A percentile compares a stretch with the other conserved stretches of the same genome.
These are phyloP conservation scores for Scolopax mira DNA, from an alignment of 2,113 vertebrate genomes.

Conservation along the genomic window DNA sequence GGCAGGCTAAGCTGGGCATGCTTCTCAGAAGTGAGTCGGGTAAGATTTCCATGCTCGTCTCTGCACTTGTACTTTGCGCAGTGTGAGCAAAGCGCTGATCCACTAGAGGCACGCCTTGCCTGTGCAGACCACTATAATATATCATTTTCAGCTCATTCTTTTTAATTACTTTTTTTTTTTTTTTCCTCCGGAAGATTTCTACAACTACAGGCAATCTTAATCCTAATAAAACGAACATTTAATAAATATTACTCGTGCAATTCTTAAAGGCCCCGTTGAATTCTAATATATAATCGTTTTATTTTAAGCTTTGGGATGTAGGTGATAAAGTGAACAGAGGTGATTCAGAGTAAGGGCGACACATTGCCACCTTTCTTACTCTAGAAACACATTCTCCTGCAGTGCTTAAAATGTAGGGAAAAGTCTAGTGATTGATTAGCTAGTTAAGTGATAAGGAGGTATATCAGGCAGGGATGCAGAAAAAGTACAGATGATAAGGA, in stretches of 20 bases:
- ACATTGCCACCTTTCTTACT: background rate
- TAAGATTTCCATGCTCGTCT: background rate
- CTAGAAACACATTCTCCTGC: background rate
- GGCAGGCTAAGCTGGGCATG: background rate
- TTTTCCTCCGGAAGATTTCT: background rate
- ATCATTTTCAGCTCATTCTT: slow-evolving; percentile 34
- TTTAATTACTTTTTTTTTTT: slow-evolving; percentile 32
- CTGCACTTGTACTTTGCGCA: background rate
- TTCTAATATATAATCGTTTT: background rate
- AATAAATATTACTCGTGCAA: slow-evolving; percentile 14
- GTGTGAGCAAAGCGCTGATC: background rate
- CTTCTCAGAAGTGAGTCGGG: background rate
- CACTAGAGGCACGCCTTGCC: background rate
- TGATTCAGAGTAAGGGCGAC: slow-evolving; percentile 13
- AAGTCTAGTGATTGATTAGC: slow-evolving; percentile 71
- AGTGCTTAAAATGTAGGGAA: slow-evolving; percentile 12
- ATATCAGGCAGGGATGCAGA: slow-evolving; percentile 66
- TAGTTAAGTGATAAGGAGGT: slow-evolving; percentile 75
- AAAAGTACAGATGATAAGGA: slow-evolving; percentile 71
- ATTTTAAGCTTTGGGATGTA: slow-evolving; percentile 19
- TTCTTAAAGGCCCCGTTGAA: background rate
- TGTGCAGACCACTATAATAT: background rate
- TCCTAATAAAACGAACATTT: slow-evolving; percentile 37
- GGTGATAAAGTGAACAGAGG: slow-evolving; percentile 2
- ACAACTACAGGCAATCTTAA: slow-evolving; percentile 24